phyloP scores from a whole-genome alignment of 2,113 vertebrate genomes.

The Myxocyprinus asiaticus region DNA sequence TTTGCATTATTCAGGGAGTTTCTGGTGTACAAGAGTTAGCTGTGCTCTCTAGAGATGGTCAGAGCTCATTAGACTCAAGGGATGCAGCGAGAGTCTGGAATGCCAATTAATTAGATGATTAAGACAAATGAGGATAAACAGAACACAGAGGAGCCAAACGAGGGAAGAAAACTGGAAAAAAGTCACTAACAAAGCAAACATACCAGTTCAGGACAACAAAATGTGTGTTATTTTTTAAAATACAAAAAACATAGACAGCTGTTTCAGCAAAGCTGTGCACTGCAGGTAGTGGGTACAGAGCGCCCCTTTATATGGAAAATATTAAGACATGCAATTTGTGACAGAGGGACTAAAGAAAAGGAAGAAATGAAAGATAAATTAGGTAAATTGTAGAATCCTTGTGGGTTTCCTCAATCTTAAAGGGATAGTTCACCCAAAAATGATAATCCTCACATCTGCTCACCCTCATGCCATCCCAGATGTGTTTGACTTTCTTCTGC shows the following conservation, averaged over 20 bases:
- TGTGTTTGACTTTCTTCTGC: too few species aligned
- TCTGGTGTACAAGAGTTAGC: not conserved
- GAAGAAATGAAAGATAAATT: not conserved
- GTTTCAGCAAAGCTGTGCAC: slow-evolving; percentile 47
- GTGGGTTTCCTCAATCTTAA: slow-evolving; percentile 27
- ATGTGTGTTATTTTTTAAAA: not conserved
- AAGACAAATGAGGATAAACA: slow-evolving; percentile 43
- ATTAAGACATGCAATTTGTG: not conserved
- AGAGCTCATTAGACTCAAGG: slow-evolving; percentile 54
- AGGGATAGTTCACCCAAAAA: too few species aligned
- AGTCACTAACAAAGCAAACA: slow-evolving; percentile 28
- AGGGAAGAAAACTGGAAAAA: slow-evolving; percentile 23
- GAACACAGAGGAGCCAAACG: not conserved
- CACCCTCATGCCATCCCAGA: too few species aligned
- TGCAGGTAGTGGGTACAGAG: slow-evolving; percentile 13
- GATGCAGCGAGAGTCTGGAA: slow-evolving; percentile 48
- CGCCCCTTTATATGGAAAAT: not conserved
- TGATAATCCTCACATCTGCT: too few species aligned
- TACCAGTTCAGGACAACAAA: not conserved
- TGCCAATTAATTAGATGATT: slow-evolving; percentile 59
- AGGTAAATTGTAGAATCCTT: not conserved
- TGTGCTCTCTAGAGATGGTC: slow-evolving; percentile 17
- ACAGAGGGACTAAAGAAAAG: too few species aligned
- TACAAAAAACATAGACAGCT: slow-evolving; percentile 28
- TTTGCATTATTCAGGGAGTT: slow-evolving; percentile 59